phyloP scores from a whole-genome alignment of 2,888 invertebrate genomes.

The Exephanes ischioxanthus region DNA sequence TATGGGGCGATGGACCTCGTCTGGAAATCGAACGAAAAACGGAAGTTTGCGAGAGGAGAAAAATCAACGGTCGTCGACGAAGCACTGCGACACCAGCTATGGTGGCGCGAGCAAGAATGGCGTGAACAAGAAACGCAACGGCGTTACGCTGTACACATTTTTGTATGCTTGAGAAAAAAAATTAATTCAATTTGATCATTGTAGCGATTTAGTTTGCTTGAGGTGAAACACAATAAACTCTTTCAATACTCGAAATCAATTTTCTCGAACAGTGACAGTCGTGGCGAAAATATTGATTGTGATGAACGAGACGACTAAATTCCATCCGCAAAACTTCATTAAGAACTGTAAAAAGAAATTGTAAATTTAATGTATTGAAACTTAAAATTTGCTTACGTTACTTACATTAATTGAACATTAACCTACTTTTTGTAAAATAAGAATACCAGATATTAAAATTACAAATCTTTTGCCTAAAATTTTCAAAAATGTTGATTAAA shows the following conservation, averaged over 20 bases:
- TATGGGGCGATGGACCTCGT: slow-evolving; percentile 41
- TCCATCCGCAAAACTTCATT: neutral
- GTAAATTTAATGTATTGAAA: too few species aligned
- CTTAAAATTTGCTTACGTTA: too few species aligned
- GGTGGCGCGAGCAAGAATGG: slow-evolving; percentile 17
- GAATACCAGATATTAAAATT: too few species aligned
- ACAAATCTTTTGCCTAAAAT: too few species aligned
- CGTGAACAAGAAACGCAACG: neutral
- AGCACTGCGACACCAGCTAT: neutral
- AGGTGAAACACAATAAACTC: neutral
- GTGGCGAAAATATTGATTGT: neutral
- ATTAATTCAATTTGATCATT: neutral
- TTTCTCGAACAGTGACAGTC: neutral
- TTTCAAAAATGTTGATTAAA: too few species aligned
- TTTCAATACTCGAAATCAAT: neutral
- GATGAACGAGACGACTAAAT: neutral
- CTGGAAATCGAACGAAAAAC: slow-evolving; percentile 62
- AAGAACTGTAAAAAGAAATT: too few species aligned
- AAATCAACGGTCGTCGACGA: slow-evolving; percentile 1
- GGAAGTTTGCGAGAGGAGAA: neutral
- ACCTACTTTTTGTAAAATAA: too few species aligned
- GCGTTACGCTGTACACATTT: neutral
- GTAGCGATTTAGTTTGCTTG: neutral
- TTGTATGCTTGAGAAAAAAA: neutral
- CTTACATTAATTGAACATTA: too few species aligned